phyloP scores from a whole-genome alignment of 2,113 vertebrate genomes.

The Xenus cinereus region DNA sequence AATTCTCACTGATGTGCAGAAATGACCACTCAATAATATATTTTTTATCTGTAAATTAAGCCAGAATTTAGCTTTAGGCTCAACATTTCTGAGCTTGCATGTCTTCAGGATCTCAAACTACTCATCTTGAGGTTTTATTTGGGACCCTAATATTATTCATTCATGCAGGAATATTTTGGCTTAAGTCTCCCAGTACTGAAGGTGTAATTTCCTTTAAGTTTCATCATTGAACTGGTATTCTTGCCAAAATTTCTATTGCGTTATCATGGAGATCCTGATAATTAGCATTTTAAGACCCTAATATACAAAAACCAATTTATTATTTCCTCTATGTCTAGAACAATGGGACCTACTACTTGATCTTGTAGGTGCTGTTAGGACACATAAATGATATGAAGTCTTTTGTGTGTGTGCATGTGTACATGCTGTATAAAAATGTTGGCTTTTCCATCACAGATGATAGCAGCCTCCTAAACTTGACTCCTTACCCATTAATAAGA shows the following conservation, averaged over 20 bases:
- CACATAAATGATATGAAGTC: not conserved
- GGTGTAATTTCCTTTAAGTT: not conserved
- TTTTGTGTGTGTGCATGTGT: not conserved
- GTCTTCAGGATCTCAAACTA: not conserved
- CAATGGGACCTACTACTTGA: not conserved
- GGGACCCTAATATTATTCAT: not conserved
- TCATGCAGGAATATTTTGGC: not conserved
- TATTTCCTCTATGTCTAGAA: not conserved
- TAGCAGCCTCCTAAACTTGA: slow-evolving; percentile 97
- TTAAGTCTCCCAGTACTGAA: not conserved
- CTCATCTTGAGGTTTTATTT: not conserved
- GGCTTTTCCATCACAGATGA: slow-evolving; percentile 81
- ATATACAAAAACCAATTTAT: not conserved
- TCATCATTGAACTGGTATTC: not conserved
- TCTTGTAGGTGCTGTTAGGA: not conserved
- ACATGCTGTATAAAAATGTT: not conserved
- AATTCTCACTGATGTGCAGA: not conserved
- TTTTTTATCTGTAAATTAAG: not conserved
- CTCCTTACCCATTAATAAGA: slow-evolving; percentile 93
- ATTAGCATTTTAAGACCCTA: not conserved
- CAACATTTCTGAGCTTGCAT: not conserved
- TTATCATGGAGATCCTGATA: not conserved
- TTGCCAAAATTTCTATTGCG: not conserved
- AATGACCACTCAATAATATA: not conserved
- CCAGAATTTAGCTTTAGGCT: not conserved